A percentile compares a stretch with the other conserved stretches of the same genome.
Conservation (phyloP, 2,888 invertebrate species). For the Phorcus lineatus region DNA sequence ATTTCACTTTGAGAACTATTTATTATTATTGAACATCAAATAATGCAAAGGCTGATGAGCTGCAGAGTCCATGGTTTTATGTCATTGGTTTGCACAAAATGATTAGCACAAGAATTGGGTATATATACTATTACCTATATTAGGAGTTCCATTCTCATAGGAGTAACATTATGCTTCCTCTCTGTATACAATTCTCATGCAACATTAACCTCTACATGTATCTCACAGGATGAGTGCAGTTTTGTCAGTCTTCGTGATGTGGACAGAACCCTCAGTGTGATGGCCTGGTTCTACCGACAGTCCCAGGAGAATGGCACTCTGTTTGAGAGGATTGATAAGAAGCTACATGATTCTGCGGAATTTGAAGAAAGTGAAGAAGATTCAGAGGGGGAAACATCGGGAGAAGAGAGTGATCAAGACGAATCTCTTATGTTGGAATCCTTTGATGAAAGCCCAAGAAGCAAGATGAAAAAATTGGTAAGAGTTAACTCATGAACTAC, state of each 20-base stretch:
- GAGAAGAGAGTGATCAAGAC: not conserved
- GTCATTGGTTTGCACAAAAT: too few relatives aligned
- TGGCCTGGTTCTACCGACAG: slow-evolving; percentile 64
- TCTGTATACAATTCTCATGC: too few relatives aligned
- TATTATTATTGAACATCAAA: too few relatives aligned
- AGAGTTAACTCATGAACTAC: too few relatives aligned
- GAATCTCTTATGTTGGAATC: not conserved
- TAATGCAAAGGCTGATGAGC: too few relatives aligned
- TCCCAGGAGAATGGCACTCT: slow-evolving; percentile 16
- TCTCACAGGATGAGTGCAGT: slow-evolving; percentile 65
- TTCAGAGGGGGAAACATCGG: not conserved
- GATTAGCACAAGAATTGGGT: too few relatives aligned
- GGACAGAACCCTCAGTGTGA: slow-evolving; percentile 61
- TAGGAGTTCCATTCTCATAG: too few relatives aligned
- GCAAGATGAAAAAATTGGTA: too few relatives aligned
- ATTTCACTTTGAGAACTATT: too few relatives aligned
- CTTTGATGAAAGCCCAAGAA: not conserved
- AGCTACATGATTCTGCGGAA: slow-evolving; percentile 9
- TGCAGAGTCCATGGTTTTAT: too few relatives aligned
- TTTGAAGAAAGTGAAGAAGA: slow-evolving; percentile 10
- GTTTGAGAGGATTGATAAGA: slow-evolving; percentile 21
- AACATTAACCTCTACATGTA: not conserved
- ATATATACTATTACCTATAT: too few relatives aligned
- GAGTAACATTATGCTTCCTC: too few relatives aligned
- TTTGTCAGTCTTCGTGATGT: slow-evolving; percentile 71